phyloP scores from a whole-genome alignment of 2,113 vertebrate species.

The Grallaria varia region DNA sequence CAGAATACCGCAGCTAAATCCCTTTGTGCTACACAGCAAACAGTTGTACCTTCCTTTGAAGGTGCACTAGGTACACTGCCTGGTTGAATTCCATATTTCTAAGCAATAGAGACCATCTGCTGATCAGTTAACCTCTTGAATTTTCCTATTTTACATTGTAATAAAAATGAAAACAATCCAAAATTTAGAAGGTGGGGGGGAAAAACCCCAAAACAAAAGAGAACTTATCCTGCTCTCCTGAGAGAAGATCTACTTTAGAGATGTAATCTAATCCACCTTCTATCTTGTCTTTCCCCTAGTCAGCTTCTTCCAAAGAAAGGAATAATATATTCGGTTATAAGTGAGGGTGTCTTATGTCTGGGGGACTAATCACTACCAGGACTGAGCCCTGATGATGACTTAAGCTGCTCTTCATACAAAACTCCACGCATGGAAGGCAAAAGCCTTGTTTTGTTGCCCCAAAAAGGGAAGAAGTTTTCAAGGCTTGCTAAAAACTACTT shows the following conservation, averaged over 20 bases:
- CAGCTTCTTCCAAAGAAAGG: slow-evolving; percentile 11
- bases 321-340: background rate
- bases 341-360: background rate
- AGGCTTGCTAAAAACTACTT: slow-evolving; percentile 26
- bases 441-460: background rate
- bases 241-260: background rate
- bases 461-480: slow-evolving; percentile 25
- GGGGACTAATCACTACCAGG: background rate
- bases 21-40: background rate
- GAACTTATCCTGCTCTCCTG: background rate
- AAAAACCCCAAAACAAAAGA: background rate
- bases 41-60: background rate
- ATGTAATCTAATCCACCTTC: background rate
- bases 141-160: background rate
- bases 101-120: background rate
- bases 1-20: background rate
- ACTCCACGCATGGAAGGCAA: background rate
- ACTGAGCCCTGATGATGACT: background rate
- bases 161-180: background rate
- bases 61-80: background rate
- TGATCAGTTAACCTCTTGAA: background rate
- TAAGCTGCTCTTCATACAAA: background rate
- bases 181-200: background rate
- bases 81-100: background rate
- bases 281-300: background rate